These are phyloP conservation scores for Chelmon rostratus DNA, from an alignment of 2,797 vertebrate species.

Conservation along the genomic window DNA sequence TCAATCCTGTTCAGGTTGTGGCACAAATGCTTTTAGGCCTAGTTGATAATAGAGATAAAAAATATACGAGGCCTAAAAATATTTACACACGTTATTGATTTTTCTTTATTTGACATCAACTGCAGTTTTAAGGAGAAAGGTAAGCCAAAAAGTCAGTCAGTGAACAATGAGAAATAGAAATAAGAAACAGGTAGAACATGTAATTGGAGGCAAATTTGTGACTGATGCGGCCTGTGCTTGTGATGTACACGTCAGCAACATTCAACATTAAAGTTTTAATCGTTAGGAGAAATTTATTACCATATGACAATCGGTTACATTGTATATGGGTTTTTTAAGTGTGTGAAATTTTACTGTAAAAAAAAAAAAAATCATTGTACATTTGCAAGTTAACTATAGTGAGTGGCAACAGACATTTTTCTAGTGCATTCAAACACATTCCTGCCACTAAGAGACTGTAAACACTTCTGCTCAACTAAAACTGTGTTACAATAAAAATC, in stretches of 20 bases:
- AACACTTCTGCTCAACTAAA: slow-evolving; percentile 18
- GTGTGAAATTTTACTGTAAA: slow-evolving; percentile 28
- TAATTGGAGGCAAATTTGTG: not conserved
- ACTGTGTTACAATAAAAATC: slow-evolving; percentile 1
- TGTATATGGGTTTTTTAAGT: not conserved
- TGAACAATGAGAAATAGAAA: slow-evolving; percentile 20
- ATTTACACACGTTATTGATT: not conserved
- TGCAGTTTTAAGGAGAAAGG: not conserved
- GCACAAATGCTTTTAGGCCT: too few relatives aligned
- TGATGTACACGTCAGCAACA: not conserved
- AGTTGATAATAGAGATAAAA: too few relatives aligned
- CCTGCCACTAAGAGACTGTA: not conserved
- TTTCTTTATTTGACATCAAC: not conserved
- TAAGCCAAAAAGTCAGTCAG: not conserved
- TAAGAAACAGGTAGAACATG: not conserved
- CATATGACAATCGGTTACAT: slow-evolving; percentile 1
- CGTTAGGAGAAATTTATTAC: slow-evolving; percentile 19
- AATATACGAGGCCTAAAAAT: too few relatives aligned
- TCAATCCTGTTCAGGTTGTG: not conserved
- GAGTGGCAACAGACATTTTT: not conserved
- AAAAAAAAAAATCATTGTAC: slow-evolving; percentile 9
- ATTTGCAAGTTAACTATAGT: not conserved
- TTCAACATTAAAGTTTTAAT: not conserved
- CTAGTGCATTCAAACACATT: not conserved
- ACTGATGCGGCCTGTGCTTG: not conserved